phyloP scores from a whole-genome alignment of 2,797 vertebrate genomes.

The Petrocephalus schoutedeni region DNA sequence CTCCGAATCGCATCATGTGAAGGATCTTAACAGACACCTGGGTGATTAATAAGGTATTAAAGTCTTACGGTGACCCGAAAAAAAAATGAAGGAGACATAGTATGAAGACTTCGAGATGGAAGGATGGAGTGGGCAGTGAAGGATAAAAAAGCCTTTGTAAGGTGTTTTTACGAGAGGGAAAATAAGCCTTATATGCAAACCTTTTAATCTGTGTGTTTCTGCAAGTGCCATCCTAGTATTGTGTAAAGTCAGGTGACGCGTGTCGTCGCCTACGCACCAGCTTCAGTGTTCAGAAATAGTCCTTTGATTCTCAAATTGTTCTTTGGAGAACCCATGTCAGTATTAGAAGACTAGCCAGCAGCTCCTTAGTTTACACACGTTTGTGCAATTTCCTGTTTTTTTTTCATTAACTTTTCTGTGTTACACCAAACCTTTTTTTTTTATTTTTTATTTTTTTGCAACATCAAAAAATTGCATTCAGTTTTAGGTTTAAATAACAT shows the following conservation, averaged over 20 bases:
- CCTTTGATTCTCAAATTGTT: conserved; percentile 74
- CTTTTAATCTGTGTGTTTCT: conserved; percentile 99
- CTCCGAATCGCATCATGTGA: conserved; percentile 77
- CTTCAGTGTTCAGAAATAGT: conserved; percentile 88
- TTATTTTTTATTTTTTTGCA: conserved; percentile 62
- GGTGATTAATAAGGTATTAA: conserved; percentile 77
- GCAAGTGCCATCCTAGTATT: conserved; percentile 99
- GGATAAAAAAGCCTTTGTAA: conserved; percentile 92
- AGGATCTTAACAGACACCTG: conserved; percentile 84
- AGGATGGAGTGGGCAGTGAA: conserved; percentile 45
- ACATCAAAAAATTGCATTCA: conserved; percentile 83
- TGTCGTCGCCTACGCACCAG: conserved; percentile 85
- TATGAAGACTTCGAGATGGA: conserved; percentile 69
- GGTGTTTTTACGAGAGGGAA: conserved; percentile 78
- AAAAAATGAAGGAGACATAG: conserved; percentile 80
- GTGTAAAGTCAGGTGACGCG: conserved; percentile 85
- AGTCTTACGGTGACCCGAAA: conserved; percentile 87
- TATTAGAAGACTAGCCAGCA: conserved; percentile 98
- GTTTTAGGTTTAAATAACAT: conserved; percentile 97
- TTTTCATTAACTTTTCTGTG: conserved; percentile 89
- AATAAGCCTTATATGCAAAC: conserved; percentile 99
- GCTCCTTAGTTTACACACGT: conserved; percentile 99
- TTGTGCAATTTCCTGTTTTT: conserved; percentile 95
- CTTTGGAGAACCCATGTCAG: conserved; percentile 98
- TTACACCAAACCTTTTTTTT: conserved; percentile 91